Base-by-base conservation (phyloP, 2,888 invertebrate genomes). In the Smittia aterrima region DNA sequence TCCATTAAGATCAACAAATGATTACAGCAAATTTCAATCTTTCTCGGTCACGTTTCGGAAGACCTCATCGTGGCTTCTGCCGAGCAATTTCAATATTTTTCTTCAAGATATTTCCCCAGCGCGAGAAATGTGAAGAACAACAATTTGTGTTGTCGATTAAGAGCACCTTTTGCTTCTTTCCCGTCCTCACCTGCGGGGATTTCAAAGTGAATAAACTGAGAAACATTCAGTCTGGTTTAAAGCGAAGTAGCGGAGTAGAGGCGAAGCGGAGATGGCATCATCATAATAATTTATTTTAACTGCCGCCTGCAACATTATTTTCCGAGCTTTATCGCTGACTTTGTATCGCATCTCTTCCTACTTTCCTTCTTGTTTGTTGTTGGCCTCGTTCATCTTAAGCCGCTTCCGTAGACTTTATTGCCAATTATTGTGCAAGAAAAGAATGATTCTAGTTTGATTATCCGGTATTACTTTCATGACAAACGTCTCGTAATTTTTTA, bases 121-220 rank as follows among this genome's bases (percentile, higher is more conserved):
- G 16, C 47, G 47, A 66, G 66, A 9, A 66, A 66, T 32, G 16
- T 32, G 40, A 66, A 32, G 32, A 66, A 38, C 66, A 66, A 38
- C 66, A 66, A 66, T 66, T 66, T 66, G 66, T 66, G 66, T 20
- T 66, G 66, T 66, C 66, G 66, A 66, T 66, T 66, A 66, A 32
- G 38, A 66, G 20, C 66, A 66, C 66, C 66, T 66, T 66, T 66
- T 32, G 18, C 18, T 18, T 38, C n/a, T 38, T n/a, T 32, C 32
- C 20, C 66, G 66, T 66, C 66, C 24, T 22, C 18, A 18, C 58
- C 24, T 58, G 58, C 58, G 22, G 20, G 22, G 7, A 58, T 9
- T 32, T 32, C 32, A 32, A 32, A 32, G 32, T 32, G 32, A 32
- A 9, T 32, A 32, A 32, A 32, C 32, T 32, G 32, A 32, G n/a